Percentiles rank a stretch among this genome's conserved stretches.
Evolutionary conservation across 2,888 invertebrate genomes (phyloP).

Genomic region (Mechanitis messenoides): DNA sequence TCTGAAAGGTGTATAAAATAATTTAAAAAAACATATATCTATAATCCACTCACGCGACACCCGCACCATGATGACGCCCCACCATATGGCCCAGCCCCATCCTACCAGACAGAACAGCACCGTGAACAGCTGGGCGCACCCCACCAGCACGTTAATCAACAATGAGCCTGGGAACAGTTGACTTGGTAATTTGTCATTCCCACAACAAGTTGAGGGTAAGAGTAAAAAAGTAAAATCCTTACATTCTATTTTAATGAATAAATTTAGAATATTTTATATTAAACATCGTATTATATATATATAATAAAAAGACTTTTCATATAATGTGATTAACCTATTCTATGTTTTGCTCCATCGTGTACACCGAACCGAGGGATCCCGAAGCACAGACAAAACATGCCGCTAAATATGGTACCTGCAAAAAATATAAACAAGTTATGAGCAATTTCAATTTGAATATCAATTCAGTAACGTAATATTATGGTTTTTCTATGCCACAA

Average conservation of each 20-base stretch:
- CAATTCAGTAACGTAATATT: neutral
- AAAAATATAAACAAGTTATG: constrained; percentile 25
- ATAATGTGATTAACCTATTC: constrained; percentile 75
- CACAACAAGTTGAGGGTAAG: too few relatives aligned
- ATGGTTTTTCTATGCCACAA: neutral
- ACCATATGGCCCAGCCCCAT: constrained; percentile 99
- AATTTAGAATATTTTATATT: too few relatives aligned
- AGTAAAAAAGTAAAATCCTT: too few relatives aligned
- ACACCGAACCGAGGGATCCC: constrained; percentile 92
- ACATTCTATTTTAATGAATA: too few relatives aligned
- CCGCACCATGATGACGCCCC: constrained; percentile 95
- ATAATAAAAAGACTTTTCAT: too few relatives aligned
- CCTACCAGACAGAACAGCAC: constrained; percentile 95
- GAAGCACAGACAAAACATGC: constrained; percentile 90
- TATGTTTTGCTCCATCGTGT: constrained; percentile 84
- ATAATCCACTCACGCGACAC: constrained; percentile 84
- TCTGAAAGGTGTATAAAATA: too few relatives aligned
- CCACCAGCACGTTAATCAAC: constrained; percentile 90
- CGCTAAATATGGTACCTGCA: constrained; percentile 92
- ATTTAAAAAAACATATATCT: neutral
- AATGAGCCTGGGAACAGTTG: constrained; percentile 74
- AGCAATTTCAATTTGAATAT: neutral
- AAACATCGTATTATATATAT: neutral
- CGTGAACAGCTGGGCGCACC: constrained; percentile 92
- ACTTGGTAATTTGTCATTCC: too few relatives aligned